phyloP scores from a whole-genome alignment of 2,113 vertebrate genomes.

The Aegotheles bennettii region DNA sequence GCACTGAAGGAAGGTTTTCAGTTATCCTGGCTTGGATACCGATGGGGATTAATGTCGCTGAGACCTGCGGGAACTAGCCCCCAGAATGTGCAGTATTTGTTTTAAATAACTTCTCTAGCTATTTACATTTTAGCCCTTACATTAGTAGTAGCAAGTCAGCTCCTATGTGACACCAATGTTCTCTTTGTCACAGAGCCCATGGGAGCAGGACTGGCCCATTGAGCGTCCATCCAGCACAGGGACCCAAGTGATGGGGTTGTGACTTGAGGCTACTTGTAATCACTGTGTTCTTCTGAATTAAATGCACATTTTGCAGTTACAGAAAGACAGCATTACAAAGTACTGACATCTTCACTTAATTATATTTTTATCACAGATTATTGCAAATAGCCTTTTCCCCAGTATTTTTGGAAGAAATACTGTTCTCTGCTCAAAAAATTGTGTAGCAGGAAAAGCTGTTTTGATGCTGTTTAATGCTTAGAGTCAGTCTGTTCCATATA shows the following conservation, averaged over 20 bases:
- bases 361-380: background rate
- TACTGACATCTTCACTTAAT: background rate
- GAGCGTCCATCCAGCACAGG: accelerated
- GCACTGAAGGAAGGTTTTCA: background rate
- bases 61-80: background rate
- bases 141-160: background rate
- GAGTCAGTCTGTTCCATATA: accelerated
- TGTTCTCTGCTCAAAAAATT: background rate
- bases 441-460: background rate
- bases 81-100: background rate
- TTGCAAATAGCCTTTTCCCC: background rate
- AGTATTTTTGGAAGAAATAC: background rate
- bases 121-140: background rate
- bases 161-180: accelerated
- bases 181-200: background rate
- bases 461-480: background rate
- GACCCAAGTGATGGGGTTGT: background rate
- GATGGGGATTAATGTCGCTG: background rate
- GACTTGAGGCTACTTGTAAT: background rate
- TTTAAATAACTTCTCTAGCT: background rate
- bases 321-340: accelerated
- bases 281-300: background rate
- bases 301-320: background rate
- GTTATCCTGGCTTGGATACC: background rate
- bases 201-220: background rate